These are phyloP conservation scores for Xestia rhomboidea DNA, from an alignment of 2,888 invertebrate genomes.

Conservation along the genomic window DNA sequence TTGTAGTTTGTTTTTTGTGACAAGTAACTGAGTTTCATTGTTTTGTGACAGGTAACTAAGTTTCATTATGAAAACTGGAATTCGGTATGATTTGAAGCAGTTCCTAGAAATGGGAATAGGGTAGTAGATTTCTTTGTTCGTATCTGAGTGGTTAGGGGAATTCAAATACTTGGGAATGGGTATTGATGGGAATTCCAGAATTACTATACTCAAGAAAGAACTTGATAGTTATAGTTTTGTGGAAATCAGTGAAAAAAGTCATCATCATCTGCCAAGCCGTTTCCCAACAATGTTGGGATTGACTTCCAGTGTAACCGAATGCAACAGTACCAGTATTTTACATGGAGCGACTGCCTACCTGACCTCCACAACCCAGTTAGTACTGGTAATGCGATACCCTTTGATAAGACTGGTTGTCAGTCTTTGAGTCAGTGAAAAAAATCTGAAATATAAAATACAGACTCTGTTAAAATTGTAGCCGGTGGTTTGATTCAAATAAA, in stretches of 20 bases:
- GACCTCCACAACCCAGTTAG: no score
- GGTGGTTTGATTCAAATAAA: not conserved
- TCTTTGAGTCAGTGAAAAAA: no score
- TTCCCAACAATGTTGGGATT: no score
- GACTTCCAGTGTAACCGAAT: no score
- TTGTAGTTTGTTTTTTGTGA: constrained; percentile 59
- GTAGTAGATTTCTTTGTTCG: not conserved
- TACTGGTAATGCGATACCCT: no score
- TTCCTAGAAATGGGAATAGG: constrained; percentile 8
- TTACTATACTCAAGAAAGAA: not conserved
- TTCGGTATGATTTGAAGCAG: constrained; percentile 28
- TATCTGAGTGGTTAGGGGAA: not conserved
- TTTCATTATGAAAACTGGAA: constrained; percentile 48
- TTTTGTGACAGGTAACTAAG: constrained; percentile 51
- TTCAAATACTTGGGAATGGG: not conserved
- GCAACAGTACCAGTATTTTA: no score
- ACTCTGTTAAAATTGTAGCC: no score
- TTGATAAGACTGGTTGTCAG: no score
- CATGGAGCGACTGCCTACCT: no score
- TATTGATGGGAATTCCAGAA: not conserved
- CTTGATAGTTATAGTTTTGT: not conserved
- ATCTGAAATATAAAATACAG: no score
- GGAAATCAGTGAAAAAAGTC: not conserved
- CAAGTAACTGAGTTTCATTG: constrained; percentile 58
- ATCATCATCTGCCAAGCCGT: no score